Percentiles rank a stretch among this genome's conserved stretches.
phyloP scores from a whole-genome alignment of 2,113 vertebrate species.

The Chaetura pelagica region DNA sequence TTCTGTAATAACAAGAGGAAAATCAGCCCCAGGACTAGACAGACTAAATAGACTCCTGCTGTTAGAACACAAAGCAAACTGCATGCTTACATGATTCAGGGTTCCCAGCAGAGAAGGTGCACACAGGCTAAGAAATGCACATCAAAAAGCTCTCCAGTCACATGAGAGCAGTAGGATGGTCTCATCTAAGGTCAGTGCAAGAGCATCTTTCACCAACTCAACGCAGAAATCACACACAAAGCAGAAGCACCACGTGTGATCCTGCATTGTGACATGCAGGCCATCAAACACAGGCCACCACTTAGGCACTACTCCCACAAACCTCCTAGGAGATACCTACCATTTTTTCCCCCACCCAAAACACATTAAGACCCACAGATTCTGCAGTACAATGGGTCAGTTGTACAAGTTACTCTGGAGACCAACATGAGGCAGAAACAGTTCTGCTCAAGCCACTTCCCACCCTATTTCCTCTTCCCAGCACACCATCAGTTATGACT shows the following conservation, averaged over 20 bases:
- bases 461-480: fast-evolving
- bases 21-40: not conserved
- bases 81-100: no score
- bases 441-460: not conserved
- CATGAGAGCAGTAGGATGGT: not conserved
- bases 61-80: not conserved
- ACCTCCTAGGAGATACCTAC: not conserved
- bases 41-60: fast-evolving
- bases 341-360: not conserved
- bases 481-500: fast-evolving
- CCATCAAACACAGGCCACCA: not conserved
- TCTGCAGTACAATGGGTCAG: not conserved
- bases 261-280: not conserved
- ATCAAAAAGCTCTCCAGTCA: not conserved
- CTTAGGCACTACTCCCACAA: no score
- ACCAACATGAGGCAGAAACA: not conserved
- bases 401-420: not conserved
- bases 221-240: not conserved
- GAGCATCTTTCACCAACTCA: not conserved
- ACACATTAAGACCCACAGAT: fast-evolving
- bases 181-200: not conserved
- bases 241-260: fast-evolving
- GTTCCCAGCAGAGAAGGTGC: not conserved
- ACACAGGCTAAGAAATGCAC: not conserved
- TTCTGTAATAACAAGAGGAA: constrained; percentile 72